Evolutionary conservation across 2,888 invertebrate genomes (phyloP).

Genomic region (Stramonita haemastoma): DNA sequence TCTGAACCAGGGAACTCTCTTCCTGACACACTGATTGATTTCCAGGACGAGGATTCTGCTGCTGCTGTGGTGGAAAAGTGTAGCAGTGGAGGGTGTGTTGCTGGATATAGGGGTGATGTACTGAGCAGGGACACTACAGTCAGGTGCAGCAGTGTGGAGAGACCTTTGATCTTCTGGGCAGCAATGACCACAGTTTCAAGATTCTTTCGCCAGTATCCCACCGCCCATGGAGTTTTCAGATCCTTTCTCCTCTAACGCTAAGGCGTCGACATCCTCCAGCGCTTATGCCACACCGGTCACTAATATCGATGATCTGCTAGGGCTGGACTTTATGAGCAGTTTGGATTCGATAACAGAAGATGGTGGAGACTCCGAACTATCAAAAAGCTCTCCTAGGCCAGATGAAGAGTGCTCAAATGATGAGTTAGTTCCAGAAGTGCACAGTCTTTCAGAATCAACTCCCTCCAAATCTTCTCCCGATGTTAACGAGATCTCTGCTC

Average conservation of each 20-base stretch:
- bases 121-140: neutral
- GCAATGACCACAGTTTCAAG: neutral
- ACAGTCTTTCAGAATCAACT: neutral
- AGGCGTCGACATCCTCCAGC: neutral
- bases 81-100: neutral
- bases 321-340: slow-evolving; percentile 42
- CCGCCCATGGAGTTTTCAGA: slow-evolving; percentile 67
- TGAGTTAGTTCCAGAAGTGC: neutral
- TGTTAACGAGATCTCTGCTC: neutral
- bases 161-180: neutral
- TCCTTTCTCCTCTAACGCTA: neutral
- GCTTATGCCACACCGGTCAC: slow-evolving; percentile 47
- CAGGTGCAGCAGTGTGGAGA: neutral
- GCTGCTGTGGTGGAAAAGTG: neutral
- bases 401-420: neutral
- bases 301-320: slow-evolving; percentile 64
- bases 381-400: neutral
- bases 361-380: neutral
- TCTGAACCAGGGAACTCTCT: neutral
- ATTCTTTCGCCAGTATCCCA: slow-evolving; percentile 47
- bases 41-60: neutral
- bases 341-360: neutral
- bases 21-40: slow-evolving; percentile 17
- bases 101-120: neutral
- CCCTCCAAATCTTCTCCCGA: neutral